Evolutionary conservation across 2,888 invertebrate genomes (phyloP), one percentile per base, ranked within the genome.

Genomic region (Drosophila rubida): DNA sequence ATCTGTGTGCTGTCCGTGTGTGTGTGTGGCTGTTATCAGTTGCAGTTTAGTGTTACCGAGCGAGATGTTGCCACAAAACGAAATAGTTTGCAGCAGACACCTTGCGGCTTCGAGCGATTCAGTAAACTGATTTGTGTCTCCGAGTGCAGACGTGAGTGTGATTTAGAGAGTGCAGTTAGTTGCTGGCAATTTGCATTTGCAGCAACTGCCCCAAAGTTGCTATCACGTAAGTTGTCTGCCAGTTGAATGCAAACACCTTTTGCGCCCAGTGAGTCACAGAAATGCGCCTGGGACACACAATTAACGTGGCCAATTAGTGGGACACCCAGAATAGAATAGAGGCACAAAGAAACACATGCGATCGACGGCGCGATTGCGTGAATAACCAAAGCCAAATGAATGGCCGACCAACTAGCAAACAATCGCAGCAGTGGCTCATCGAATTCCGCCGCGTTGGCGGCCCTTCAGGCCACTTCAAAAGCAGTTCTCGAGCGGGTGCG

Each of bases 271-370:
- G 74, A 74, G 9, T 70, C 74, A 58, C 60, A 30, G 32, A 35
- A 67, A 59, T 22, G 37, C 42, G n/a, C n/a, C n/a, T n/a, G 39
- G 2, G 42, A 80, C 72, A 60, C 64, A 51, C 67, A 80, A 86
- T 77, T 83, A 77, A 51, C 68, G 68, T 57, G 80, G 60, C 62
- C 68, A 77, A 86, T 77, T 86, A 80, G 54, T 46, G 8, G 41
- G 13, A 32, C 16, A 30, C 19, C 11, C 11, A 4, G 19, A 41
- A 55, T 22, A 32, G 39, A 22, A 69, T 30, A n/a, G 11, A 22
- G 19, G 13, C 14, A 23, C 16, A 30, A 2, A 37, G 25, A 4
- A 41, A 53, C 74, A 80, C 77, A 83, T 30, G 30, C 44, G 69
- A 73, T 62, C 69, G 65, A 50, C 57, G 59, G 19, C 25, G 68